phyloP scores from a whole-genome alignment of 2,888 invertebrate species.

The Nemotelus nigrinus region DNA sequence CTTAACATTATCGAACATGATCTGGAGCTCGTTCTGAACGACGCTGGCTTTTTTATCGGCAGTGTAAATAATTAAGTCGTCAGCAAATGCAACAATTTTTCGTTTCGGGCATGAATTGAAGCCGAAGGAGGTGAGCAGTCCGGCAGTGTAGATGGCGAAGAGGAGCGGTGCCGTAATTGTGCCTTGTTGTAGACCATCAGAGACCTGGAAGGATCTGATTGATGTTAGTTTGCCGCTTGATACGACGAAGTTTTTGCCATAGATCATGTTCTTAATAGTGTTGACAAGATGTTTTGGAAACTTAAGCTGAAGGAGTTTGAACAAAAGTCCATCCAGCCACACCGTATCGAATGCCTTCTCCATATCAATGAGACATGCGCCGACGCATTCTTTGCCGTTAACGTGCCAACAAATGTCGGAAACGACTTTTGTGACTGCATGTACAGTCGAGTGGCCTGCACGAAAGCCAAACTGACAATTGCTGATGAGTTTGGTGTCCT shows the following conservation, averaged over 20 bases:
- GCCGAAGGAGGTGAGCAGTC: neutral
- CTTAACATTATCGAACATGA: neutral
- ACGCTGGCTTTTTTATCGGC: neutral
- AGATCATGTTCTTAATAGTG: slow-evolving; percentile 44
- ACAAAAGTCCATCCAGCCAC: slow-evolving; percentile 52
- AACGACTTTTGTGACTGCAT: slow-evolving; percentile 41
- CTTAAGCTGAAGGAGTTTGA: slow-evolving; percentile 49
- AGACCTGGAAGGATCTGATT: neutral
- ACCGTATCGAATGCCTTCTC: slow-evolving; percentile 49
- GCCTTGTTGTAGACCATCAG: slow-evolving; percentile 23
- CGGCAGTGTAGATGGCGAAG: neutral
- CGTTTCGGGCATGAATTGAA: neutral
- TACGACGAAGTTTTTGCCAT: slow-evolving; percentile 4
- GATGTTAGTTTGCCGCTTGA: neutral
- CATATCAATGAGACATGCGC: slow-evolving; percentile 21
- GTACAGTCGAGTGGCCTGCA: slow-evolving; percentile 50
- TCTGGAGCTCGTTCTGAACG: neutral
- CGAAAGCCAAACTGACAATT: slow-evolving; percentile 55
- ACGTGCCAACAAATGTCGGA: slow-evolving; percentile 6
- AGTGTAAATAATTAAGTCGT: slow-evolving; percentile 15
- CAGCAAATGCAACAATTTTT: slow-evolving; percentile 19
- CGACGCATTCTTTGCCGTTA: slow-evolving; percentile 7
- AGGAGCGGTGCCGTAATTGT: slow-evolving; percentile 21
- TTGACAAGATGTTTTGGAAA: slow-evolving; percentile 51
- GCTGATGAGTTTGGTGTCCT: too few relatives aligned